Percentiles rank a stretch among this genome's conserved stretches.
These are phyloP conservation scores for Eupithecia subumbrata DNA, from an alignment of 2,888 invertebrate genomes.

Conservation along the genomic window DNA sequence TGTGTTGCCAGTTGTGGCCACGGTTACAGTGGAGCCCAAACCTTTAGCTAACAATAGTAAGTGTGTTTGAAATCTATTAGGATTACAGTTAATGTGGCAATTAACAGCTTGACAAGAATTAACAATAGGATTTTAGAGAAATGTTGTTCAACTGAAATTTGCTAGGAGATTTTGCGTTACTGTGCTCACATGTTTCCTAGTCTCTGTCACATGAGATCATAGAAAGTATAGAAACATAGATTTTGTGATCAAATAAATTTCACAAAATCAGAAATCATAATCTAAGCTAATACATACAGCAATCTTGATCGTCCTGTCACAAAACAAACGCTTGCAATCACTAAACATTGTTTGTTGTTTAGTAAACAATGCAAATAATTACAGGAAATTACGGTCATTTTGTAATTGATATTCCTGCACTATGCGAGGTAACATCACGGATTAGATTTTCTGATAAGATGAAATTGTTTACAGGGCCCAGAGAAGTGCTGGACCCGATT, in stretches of 20 bases:
- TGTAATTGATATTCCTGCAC: neutral
- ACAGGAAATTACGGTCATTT: conserved; percentile 2
- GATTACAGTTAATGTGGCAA: neutral
- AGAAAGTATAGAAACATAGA: neutral
- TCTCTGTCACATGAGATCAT: neutral
- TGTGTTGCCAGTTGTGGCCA: conserved; percentile 9
- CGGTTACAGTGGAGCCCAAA: conserved; percentile 6
- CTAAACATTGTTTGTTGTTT: too few species aligned
- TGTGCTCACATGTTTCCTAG: neutral
- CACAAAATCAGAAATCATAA: too few species aligned
- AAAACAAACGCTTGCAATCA: neutral
- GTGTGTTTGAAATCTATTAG: neutral
- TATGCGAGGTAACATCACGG: conserved; percentile 9
- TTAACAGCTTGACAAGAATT: neutral
- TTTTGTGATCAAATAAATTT: neutral
- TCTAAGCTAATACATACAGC: neutral
- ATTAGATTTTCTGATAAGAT: conserved; percentile 24
- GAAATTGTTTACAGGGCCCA: conserved; percentile 29
- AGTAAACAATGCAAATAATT: conserved; percentile 4
- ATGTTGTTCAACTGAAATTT: neutral
- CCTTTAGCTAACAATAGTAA: conserved; percentile 2
- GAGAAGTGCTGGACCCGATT: conserved; percentile 15
- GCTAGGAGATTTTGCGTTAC: neutral
- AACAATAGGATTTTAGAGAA: neutral
- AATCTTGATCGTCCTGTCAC: neutral